Percentiles rank a stretch among this genome's conserved stretches.
phyloP scores from a whole-genome alignment of 2,888 invertebrate genomes.

The Embidobia sp. region DNA sequence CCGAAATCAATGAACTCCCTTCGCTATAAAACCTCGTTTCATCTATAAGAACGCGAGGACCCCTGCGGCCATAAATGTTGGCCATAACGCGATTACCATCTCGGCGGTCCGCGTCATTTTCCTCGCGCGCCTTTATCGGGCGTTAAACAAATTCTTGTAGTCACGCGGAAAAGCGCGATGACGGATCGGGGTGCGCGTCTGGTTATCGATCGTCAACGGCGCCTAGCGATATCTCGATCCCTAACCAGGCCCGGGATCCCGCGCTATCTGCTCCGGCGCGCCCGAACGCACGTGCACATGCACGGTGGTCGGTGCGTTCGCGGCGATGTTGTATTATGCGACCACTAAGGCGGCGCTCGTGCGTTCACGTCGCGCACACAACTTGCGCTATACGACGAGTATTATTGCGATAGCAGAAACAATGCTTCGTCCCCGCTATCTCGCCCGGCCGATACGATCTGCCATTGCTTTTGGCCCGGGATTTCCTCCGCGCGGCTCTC shows the following conservation, averaged over 20 bases:
- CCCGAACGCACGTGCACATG: conserved; percentile 49
- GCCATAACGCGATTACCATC: no score
- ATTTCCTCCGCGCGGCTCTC: conserved; percentile 62
- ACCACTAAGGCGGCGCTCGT: conserved; percentile 59
- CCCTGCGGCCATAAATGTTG: no score
- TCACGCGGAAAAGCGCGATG: conserved; percentile 34
- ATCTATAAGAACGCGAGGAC: no score
- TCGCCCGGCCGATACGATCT: conserved; percentile 68
- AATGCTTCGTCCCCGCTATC: conserved; percentile 71
- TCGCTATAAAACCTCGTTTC: no score
- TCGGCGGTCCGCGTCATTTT: no score
- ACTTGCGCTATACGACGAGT: conserved; percentile 66
- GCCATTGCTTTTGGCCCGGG: conserved; percentile 67
- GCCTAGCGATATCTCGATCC: conserved; percentile 70
- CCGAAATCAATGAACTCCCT: no score
- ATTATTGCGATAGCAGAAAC: conserved; percentile 73
- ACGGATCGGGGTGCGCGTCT: conserved; percentile 69
- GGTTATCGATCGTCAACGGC: conserved; percentile 70
- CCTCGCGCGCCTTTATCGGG: no score
- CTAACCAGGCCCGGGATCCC: conserved; percentile 43
- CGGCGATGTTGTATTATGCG: conserved; percentile 60
- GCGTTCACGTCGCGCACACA: conserved; percentile 64
- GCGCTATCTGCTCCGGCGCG: conserved; percentile 46
- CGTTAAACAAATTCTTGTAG: conserved; percentile 11
- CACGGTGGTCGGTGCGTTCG: conserved; percentile 27